A percentile compares a stretch with the other conserved stretches of the same genome.
Conservation (phyloP, 2,797 vertebrate genomes). For the Poecile montanus region DNA sequence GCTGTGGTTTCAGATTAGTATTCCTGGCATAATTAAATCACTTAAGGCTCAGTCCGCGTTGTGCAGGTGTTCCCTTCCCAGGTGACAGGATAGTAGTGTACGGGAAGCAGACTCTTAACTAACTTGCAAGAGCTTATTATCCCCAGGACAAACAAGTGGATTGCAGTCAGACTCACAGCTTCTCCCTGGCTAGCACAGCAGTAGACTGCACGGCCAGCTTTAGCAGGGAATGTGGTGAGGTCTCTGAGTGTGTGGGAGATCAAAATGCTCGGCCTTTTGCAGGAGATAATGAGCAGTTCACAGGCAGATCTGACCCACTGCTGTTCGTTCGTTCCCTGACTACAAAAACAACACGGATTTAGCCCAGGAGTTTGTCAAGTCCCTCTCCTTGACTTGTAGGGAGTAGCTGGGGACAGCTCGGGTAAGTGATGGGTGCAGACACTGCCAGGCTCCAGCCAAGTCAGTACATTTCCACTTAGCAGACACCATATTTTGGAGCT, state of each 20-base stretch:
- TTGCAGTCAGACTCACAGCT: neutral
- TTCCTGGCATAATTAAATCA: neutral
- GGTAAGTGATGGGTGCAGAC: neutral
- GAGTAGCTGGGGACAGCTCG: neutral
- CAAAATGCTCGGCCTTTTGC: neutral
- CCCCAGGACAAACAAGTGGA: neutral
- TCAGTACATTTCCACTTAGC: neutral
- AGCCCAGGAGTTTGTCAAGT: neutral
- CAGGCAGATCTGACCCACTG: neutral
- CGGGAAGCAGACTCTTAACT: neutral
- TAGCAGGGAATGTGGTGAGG: neutral
- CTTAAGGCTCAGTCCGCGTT: neutral
- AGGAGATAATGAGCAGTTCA: neutral
- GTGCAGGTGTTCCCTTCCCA: neutral
- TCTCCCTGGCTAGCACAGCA: neutral
- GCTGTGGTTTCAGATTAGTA: neutral
- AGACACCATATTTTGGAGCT: neutral
- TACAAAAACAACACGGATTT: rapidly evolving
- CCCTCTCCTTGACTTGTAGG: rapidly evolving
- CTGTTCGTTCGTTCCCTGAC: neutral
- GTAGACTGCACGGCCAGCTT: neutral
- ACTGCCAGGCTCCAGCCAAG: neutral
- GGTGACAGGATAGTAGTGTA: neutral
- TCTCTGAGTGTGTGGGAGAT: neutral
- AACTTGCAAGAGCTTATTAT: neutral